Base-by-base conservation (phyloP, 2,888 invertebrate species). In the Scelioninae gen. 2 region DNA sequence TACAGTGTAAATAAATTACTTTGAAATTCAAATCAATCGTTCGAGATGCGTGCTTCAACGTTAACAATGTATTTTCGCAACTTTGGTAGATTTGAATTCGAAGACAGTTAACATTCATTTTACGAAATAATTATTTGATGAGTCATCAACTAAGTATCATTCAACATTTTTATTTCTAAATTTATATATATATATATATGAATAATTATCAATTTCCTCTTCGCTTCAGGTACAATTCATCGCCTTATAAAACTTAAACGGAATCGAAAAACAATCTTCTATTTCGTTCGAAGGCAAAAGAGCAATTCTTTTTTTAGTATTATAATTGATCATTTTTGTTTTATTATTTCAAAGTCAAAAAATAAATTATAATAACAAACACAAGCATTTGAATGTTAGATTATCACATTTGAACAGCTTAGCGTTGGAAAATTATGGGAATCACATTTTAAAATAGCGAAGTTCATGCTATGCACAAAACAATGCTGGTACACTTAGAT, bases 101-200 rank as follows among this genome's bases (percentile, higher is more conserved):
- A 72, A 65, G 71, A 72, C 72, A 73, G 61, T 70, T 61, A 65
- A 74, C 67, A 70, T 52, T 69, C 16, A 74, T 41, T 60, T 70
- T 33, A 57, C 53, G 65, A 70, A 70, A 67, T 53, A 33, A 50
- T 69, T 50, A 58, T 65, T 57, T 57, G 39, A 65, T 67, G 65
- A 61, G 61, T 63, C 65, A 61, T 65, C 61, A 74, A 70, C 39
- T 65, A 67, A 74, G 35, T 70, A 55, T 65, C 37, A 7, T 69
- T 65, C 53, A 63, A 68, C 58, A 58, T 55, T 39, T 37, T 43
- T 69, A 39, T 61, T 16, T 28, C 52, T 53, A 13, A 13, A 31
- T 52, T 33, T 64, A 37, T 64, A 10, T 9, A 31, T 9, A n/a
- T 25, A 25, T 25, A 45, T 73, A 63, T 73, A 68, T 13, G 61